Evolutionary conservation across 2,888 invertebrate genomes (phyloP), one percentile per base, ranked within the genome.

Genomic region (Cryptocephalus primarius): DNA sequence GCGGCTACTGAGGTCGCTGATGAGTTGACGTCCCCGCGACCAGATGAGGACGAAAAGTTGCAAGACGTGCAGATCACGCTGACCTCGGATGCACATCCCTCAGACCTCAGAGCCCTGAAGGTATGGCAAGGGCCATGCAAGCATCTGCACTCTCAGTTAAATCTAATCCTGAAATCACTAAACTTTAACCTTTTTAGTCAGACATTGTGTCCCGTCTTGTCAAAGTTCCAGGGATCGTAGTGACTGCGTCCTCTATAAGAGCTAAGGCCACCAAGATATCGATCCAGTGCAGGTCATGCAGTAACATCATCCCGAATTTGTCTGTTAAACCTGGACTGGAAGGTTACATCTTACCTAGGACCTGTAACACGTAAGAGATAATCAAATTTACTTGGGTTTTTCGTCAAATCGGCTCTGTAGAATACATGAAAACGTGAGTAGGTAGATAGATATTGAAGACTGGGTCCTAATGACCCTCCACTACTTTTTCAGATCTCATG

Each of bases 1-100:
- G 96, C 96, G 34, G 93, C 93, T 0, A 90, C 83, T 67, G 95
- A 96, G 70, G 88, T 95, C 40, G 97, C 91, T 1, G 96, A 97
- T 78, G 97, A 97, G 72, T 75, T 99, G 13, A 97, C 96, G 11
- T 80, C 87, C 9, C 96, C 97, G 0, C 76, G 96, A 47, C 90
- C 93, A 0, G 85, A 87, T 60, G 89, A 87, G 1, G 92, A 95
- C 59, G 89, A 93, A 60, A 80, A 83, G 40, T 56, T 96, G 34
- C 83, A 93, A 66, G 92, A 95, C 63, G 87, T 99, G 60, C 99
- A 99, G 72, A 82, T 97, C 40, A 77, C 93, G 59, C 69, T 97
- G 8, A 78, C 80, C 9, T 94, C 93, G 0, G 87, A 86, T 69
- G 85, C 89, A 2, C 82, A 87, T 73, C 80, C 93, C 8, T 78